Evolutionary conservation across 2,888 invertebrate species (phyloP).

Genomic region (Brenthis hecate): DNA sequence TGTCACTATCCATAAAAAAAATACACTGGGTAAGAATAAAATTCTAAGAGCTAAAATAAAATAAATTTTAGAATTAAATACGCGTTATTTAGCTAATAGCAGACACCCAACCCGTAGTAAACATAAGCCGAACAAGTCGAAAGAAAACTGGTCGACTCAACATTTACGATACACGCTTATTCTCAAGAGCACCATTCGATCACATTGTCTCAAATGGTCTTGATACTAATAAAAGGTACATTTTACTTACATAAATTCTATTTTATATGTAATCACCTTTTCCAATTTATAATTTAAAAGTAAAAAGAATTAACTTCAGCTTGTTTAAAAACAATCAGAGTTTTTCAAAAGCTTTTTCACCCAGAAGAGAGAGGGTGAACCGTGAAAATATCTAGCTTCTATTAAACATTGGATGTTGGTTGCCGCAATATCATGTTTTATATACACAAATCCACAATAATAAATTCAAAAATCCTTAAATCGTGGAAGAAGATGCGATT

Average conservation of each 20-base stretch:
- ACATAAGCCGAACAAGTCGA: slow-evolving; percentile 49
- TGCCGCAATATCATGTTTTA: too few relatives aligned
- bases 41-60: not conserved
- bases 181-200: slow-evolving; percentile 58
- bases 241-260: slow-evolving; percentile 4
- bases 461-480: too few relatives aligned
- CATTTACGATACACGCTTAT: slow-evolving; percentile 61
- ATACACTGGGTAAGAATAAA: not conserved
- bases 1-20: too few relatives aligned
- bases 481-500: not conserved
- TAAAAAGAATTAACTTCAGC: too few relatives aligned
- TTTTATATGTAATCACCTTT: not conserved
- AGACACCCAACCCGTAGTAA: slow-evolving; percentile 30
- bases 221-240: slow-evolving; percentile 50
- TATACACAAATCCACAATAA: too few relatives aligned
- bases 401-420: too few relatives aligned
- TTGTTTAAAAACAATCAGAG: too few relatives aligned
- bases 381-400: too few relatives aligned
- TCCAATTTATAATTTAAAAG: too few relatives aligned
- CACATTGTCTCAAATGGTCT: slow-evolving; percentile 52
- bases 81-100: slow-evolving; percentile 19
- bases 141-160: slow-evolving; percentile 62
- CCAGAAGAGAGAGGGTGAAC: too few relatives aligned
- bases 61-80: slow-evolving; percentile 1
- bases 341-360: too few relatives aligned